Base-by-base conservation (phyloP, 2,888 invertebrate species). In the Drosophila borealis region DNA sequence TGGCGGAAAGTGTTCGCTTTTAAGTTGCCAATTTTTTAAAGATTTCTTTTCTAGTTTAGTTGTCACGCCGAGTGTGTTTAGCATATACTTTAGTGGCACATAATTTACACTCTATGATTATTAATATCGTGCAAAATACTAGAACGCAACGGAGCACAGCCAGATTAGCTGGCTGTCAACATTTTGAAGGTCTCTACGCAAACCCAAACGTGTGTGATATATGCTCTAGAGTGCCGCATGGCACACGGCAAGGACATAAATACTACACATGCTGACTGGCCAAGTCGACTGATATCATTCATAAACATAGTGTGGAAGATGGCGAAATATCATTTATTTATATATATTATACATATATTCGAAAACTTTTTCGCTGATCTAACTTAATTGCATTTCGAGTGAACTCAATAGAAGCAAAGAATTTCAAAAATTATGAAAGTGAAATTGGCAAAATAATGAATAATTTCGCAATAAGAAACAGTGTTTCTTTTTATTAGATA, bases 111-210 rank as follows among this genome's bases (percentile, higher is more conserved):
- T 70, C 44, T 63, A 65, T 53, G 63, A 51, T 66, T 72, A 75
- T 64, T 64, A 74, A 56, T 59, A 67, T 81, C 60, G 56, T 60
- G 61, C 72, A 29, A 29, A 29, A 51, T 63, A 42, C 33, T 41
- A 19, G 34, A 61, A 11, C 46, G 0, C 34, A 36, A 42, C 46
- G 2, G 2, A 29, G 21, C 51, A 50, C 44, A 37, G 37, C 37
- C 46, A 57, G 79, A 87, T 86, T 89, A 86, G 87, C 76, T 50
- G 59, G 13, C 62, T 59, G 78, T 75, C 78, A 67, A 19, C 48
- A 45, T 57, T 55, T 45, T 68, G 78, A 75, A 75, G 75, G 85
- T 71, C 36, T 34, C 34, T 34, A 41, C 14, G 44, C 44, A 50
- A 33, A 54, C 62, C 45, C 46, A 60, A 25, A 19, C 36, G 29